Conservation (phyloP, 2,888 invertebrate species). For the Polietes domitor region DNA sequence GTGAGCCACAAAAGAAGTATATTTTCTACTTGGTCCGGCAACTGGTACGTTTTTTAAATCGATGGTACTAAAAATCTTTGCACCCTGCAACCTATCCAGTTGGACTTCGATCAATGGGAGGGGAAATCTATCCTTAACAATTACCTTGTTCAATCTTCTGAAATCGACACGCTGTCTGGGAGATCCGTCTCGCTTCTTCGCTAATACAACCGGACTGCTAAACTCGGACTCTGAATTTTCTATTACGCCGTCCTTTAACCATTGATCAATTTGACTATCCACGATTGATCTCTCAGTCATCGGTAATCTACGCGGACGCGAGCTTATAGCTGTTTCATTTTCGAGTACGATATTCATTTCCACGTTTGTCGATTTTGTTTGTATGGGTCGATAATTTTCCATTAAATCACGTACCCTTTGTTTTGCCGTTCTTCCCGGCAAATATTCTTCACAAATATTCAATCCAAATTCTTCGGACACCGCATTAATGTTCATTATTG, state of each 20-base stretch:
- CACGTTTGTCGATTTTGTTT: background rate
- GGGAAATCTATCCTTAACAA: constrained; percentile 56
- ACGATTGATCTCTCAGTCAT: constrained; percentile 19
- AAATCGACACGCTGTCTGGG: constrained; percentile 71
- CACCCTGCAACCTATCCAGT: constrained; percentile 71
- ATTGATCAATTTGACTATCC: constrained; percentile 30
- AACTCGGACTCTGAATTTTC: constrained; percentile 63
- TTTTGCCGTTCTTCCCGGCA: background rate
- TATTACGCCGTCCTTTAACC: constrained; percentile 48
- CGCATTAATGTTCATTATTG: too few relatives aligned
- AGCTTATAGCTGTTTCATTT: background rate
- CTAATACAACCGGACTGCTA: constrained; percentile 56
- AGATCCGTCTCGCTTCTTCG: constrained; percentile 62
- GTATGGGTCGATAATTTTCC: background rate
- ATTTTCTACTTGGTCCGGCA: constrained; percentile 67
- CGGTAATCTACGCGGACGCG: background rate
- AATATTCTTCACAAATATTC: background rate
- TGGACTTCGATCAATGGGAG: constrained; percentile 62
- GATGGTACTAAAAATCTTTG: constrained; percentile 71
- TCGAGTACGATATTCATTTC: constrained; percentile 9
- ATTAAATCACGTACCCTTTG: background rate
- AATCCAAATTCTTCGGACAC: too few relatives aligned
- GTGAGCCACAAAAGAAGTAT: constrained; percentile 65
- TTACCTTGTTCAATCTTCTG: constrained; percentile 65
- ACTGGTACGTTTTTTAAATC: constrained; percentile 73